A percentile compares a stretch with the other conserved stretches of the same genome.
Evolutionary conservation across 2,113 vertebrate genomes (phyloP).

Genomic region (Siphamia tubifer): DNA sequence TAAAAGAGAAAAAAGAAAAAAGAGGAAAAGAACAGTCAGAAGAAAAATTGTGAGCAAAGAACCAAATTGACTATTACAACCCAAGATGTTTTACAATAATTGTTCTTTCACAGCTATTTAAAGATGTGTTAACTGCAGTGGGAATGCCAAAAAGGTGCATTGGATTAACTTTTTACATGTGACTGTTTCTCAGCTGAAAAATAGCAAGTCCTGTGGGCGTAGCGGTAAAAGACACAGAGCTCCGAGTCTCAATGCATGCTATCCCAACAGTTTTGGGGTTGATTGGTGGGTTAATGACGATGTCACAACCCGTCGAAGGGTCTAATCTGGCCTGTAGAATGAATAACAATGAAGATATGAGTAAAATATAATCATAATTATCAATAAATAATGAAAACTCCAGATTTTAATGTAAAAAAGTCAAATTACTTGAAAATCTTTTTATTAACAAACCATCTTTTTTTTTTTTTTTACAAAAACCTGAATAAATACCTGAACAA

Average conservation of each 20-base stretch:
- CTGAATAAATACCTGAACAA: too few relatives aligned
- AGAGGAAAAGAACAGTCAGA: neutral
- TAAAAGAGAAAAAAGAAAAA: neutral
- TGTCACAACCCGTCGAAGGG: too few relatives aligned
- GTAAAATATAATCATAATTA: too few relatives aligned
- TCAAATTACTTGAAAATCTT: too few relatives aligned
- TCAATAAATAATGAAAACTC: too few relatives aligned
- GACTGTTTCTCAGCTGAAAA: constrained; percentile 7
- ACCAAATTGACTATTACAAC: constrained; percentile 3
- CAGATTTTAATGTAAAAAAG: too few relatives aligned
- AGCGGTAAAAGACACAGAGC: neutral
- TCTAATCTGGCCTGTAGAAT: too few relatives aligned
- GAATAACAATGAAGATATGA: too few relatives aligned
- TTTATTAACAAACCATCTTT: too few relatives aligned
- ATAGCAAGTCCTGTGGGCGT: constrained; percentile 7
- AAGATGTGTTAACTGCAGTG: neutral
- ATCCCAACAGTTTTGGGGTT: constrained; percentile 9
- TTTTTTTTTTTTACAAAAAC: too few relatives aligned
- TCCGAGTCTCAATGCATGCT: neutral
- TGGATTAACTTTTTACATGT: neutral
- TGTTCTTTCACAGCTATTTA: constrained; percentile 24
- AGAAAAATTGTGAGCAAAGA: neutral
- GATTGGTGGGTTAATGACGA: constrained; percentile 34
- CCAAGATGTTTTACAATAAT: constrained; percentile 17
- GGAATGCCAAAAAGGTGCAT: neutral